phyloP scores from a whole-genome alignment of 2,113 vertebrate species.

The Scortum barcoo region DNA sequence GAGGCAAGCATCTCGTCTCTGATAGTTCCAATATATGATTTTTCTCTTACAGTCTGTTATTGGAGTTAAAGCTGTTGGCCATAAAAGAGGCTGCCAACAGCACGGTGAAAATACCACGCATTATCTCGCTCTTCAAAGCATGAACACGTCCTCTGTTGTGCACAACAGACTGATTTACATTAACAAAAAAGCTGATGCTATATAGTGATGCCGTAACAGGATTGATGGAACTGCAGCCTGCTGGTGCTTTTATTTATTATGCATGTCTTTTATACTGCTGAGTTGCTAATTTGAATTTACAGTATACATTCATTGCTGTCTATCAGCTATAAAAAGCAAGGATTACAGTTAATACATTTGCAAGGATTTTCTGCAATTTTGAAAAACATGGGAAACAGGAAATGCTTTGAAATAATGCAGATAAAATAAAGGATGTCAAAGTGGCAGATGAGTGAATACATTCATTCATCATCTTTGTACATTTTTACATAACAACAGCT shows the following conservation, averaged over 20 bases:
- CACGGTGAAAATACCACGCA: slow-evolving; percentile 20
- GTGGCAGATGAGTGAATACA: background rate
- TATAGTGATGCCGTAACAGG: slow-evolving; percentile 9
- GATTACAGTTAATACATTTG: background rate
- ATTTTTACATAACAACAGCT: background rate
- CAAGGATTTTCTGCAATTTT: background rate
- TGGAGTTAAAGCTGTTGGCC: slow-evolving; percentile 20
- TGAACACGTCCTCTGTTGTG: slow-evolving; percentile 34
- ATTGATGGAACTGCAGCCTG: slow-evolving; percentile 13
- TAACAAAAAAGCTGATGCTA: slow-evolving; percentile 20
- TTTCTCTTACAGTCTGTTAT: slow-evolving; percentile 33
- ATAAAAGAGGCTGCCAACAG: slow-evolving; percentile 36
- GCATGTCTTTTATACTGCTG: slow-evolving; percentile 10
- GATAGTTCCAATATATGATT: slow-evolving; percentile 11
- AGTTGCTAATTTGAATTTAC: slow-evolving; percentile 38
- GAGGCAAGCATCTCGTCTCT: slow-evolving; percentile 18
- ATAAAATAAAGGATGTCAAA: background rate
- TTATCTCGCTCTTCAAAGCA: slow-evolving; percentile 53
- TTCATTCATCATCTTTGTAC: background rate
- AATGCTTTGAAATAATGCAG: background rate
- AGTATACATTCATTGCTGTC: slow-evolving; percentile 11
- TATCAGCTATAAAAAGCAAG: background rate
- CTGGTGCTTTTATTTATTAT: slow-evolving; percentile 17
- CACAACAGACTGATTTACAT: slow-evolving; percentile 47
- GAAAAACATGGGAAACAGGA: background rate